A percentile compares a stretch with the other conserved stretches of the same genome.
Conservation (phyloP, 2,113 vertebrate species). For the Argyrosomus japonicus region DNA sequence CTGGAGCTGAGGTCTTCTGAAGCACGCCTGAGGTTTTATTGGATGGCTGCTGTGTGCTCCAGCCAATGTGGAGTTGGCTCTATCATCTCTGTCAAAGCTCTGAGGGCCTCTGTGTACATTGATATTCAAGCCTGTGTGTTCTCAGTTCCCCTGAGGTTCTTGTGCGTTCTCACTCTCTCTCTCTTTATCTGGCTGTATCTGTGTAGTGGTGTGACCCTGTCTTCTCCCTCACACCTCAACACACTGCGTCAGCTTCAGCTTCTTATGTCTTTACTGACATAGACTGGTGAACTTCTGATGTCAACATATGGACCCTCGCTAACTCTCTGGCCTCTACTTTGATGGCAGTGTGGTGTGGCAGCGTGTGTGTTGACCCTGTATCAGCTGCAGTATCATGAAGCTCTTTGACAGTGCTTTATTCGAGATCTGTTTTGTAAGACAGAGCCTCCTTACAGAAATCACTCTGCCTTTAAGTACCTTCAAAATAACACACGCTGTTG, state of each 20-base stretch:
- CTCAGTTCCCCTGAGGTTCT: conserved; percentile 50
- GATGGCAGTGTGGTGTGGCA: not conserved
- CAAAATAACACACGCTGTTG: too few species aligned
- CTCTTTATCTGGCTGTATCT: conserved; percentile 56
- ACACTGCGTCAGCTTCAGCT: conserved; percentile 19
- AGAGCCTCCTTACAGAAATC: not conserved
- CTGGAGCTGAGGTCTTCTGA: conserved; percentile 37
- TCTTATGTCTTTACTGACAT: conserved; percentile 21
- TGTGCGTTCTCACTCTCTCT: conserved; percentile 18
- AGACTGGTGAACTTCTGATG: conserved; percentile 17
- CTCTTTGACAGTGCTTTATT: not conserved
- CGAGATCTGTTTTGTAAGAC: not conserved
- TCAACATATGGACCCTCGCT: not conserved
- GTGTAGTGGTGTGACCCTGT: conserved; percentile 52
- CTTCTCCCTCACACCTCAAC: conserved; percentile 44
- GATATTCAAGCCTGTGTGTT: conserved; percentile 67
- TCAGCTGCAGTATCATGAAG: not conserved
- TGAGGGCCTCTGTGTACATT: conserved; percentile 35
- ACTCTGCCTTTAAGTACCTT: too few species aligned
- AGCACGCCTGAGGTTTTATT: conserved; percentile 37
- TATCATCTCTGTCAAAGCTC: conserved; percentile 55
- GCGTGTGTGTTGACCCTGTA: not conserved
- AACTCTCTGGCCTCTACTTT: not conserved
- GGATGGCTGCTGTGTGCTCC: conserved; percentile 30
- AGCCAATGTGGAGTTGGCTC: conserved; percentile 41